These are phyloP conservation scores for Chrysaora quinquecirrha DNA, from an alignment of 30 jellyfish, hydroid and myxozoan genomes.

Conservation along the genomic window DNA sequence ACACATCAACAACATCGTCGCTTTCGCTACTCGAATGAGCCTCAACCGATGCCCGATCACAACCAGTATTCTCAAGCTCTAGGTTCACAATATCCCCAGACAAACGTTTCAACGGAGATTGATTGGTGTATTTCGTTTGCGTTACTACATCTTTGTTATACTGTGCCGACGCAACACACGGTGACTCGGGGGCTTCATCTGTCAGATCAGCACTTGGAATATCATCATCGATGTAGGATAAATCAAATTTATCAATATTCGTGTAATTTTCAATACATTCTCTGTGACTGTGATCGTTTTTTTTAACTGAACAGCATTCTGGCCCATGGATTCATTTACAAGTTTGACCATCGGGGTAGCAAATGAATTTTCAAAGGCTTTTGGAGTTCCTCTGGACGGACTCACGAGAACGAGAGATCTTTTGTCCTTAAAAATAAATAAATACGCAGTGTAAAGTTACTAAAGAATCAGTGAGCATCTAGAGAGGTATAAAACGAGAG, in stretches of 20 bases:
- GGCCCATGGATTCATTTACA: not conserved
- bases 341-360: constrained; percentile 24
- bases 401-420: constrained; percentile 3
- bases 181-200: constrained; percentile 39
- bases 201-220: not conserved
- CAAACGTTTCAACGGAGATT: no score
- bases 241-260: not conserved
- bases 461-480: no score
- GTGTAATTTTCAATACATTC: not conserved
- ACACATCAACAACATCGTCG: constrained; percentile 31
- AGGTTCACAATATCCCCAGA: no score
- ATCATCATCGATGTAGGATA: not conserved
- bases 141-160: not conserved
- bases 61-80: no score
- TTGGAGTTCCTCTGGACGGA: constrained; percentile 42
- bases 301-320: not conserved
- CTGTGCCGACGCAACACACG: constrained; percentile 33
- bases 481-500: no score
- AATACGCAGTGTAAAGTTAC: no score
- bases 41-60: no score
- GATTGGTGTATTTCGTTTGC: no score
- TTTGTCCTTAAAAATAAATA: not conserved
- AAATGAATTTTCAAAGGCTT: constrained; percentile 18
- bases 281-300: not conserved
- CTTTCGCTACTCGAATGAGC: not conserved